Evolutionary conservation across 35 echinoderm and acorn worm genomes (phyloP).

Genomic region (Patiria miniata): DNA sequence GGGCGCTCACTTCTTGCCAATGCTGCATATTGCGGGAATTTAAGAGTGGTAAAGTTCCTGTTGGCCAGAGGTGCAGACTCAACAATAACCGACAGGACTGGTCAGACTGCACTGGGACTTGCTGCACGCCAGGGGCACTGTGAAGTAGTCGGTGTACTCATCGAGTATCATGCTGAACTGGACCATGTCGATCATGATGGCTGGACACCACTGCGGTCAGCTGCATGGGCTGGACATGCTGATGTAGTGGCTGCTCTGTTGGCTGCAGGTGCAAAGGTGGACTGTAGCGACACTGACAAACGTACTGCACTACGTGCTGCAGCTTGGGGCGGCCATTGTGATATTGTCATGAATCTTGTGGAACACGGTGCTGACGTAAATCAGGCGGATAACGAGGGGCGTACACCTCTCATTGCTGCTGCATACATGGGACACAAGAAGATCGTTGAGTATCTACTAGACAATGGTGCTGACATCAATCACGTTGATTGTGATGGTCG

Average conservation of each 20-base stretch:
- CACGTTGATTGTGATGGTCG: conserved; percentile 92
- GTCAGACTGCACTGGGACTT: conserved; percentile 89
- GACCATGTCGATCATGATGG: conserved; percentile 98
- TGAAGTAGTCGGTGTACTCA: conserved; percentile 76
- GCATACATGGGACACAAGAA: conserved; percentile 97
- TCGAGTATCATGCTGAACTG: conserved; percentile 73
- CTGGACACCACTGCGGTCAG: conserved; percentile 98
- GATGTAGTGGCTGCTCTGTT: conserved; percentile 90
- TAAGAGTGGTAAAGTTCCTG: conserved; percentile 81
- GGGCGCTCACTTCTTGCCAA: conserved; percentile 92
- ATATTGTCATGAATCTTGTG: conserved; percentile 89
- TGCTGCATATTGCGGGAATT: conserved; percentile 91
- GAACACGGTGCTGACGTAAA: conserved; percentile 92
- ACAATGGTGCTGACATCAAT: conserved; percentile 89
- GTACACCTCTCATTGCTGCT: conserved; percentile 95
- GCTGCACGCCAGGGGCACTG: conserved; percentile 90
- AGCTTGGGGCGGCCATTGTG: conserved; percentile 97
- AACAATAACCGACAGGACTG: conserved; percentile 81
- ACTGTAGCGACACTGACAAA: conserved; percentile 90
- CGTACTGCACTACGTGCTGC: conserved; percentile 91
- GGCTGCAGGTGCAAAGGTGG: conserved; percentile 85
- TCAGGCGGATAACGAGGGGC: conserved; percentile 92
- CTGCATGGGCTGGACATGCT: conserved; percentile 97
- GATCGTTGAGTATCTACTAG: conserved; percentile 77
- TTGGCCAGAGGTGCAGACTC: conserved; percentile 74